Percentiles rank a stretch among this genome's conserved stretches.
Evolutionary conservation across 2,797 vertebrate species (phyloP).

Genomic region (Pempheris klunzingeri): DNA sequence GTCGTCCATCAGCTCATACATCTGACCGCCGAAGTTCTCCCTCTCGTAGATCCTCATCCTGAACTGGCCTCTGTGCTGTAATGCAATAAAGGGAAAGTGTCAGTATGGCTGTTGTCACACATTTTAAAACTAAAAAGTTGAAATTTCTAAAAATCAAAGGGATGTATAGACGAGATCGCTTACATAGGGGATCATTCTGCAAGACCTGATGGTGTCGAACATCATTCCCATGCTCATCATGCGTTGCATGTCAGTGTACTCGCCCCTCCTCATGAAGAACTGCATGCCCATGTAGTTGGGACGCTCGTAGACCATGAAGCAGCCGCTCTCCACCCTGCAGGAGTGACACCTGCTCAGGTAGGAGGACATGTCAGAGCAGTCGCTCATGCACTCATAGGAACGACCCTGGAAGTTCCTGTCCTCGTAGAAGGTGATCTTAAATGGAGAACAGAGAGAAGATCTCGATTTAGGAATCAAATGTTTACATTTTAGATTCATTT

Average conservation of each 20-base stretch:
- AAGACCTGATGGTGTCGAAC: conserved; percentile 84
- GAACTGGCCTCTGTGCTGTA: conserved; percentile 82
- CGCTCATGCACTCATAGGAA: conserved; percentile 84
- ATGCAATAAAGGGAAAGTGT: conserved; percentile 11
- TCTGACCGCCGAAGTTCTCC: conserved; percentile 83
- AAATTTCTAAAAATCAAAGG: neutral
- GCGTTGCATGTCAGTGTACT: conserved; percentile 85
- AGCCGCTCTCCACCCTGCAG: conserved; percentile 84
- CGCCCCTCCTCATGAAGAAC: conserved; percentile 85
- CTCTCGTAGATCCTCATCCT: conserved; percentile 86
- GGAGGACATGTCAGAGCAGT: conserved; percentile 82
- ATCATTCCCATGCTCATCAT: conserved; percentile 85
- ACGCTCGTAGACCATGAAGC: conserved; percentile 86
- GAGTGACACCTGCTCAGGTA: conserved; percentile 84
- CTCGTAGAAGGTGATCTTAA: conserved; percentile 84
- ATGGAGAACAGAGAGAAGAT: conserved; percentile 8
- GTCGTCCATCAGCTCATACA: conserved; percentile 81
- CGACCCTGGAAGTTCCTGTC: conserved; percentile 87
- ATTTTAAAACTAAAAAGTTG: neutral
- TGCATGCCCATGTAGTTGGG: conserved; percentile 82
- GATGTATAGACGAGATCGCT: conserved; percentile 17
- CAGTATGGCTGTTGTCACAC: neutral
- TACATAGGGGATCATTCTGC: conserved; percentile 85
- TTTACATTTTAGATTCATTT: neutral
- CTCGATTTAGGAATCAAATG: neutral